Evolutionary conservation across 2,113 vertebrate genomes (phyloP), one percentile per base, ranked within the genome.

Genomic region (Sakesphorus luctuosus): DNA sequence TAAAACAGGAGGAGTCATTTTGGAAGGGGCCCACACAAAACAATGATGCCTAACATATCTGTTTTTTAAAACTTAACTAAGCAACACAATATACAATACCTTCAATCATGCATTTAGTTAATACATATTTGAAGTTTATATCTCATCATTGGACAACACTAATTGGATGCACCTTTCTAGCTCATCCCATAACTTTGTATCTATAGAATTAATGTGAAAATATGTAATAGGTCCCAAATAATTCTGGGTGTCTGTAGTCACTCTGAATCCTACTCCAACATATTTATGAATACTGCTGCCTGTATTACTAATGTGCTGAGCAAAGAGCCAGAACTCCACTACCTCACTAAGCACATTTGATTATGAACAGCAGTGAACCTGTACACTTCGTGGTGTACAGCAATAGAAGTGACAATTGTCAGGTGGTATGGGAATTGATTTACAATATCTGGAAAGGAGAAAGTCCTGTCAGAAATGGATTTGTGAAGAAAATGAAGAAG

Each of bases 251-350:
- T 19, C 38, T 67, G 11, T 15, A 43, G 43, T 43, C 56, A 79
- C 44, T 55, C 36, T 23, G n/a, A 79, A 49, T 68, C 69, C 53
- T 50, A 58, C 44, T 52, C 9, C 23, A 79, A 3, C 16, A 65
- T 33, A 65, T 61, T 65, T 50, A 49, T 56, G 17, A 55, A 3
- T 44, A 16, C 8, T 52, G 24, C 16, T 83, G 62, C 71, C 55
- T 12, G 13, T 31, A n/a, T n/a, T n/a, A 63, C 18, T 21, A 18
- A 76, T 0, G 0, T 31, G 55, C 36, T 61, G 4, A 90, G 63
- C 33, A 40, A 81, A 71, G 28, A 72, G 11, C 14, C 58, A 78
- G 36, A 80, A 66, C 19, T 29, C n/a, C 5, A 11, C 2, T 15
- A 24, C 21, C 21, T 46, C 74, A 21, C 47, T 56, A 89, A 84